Conservation (phyloP, 2,888 invertebrate species). For the Melanotus villosus region DNA sequence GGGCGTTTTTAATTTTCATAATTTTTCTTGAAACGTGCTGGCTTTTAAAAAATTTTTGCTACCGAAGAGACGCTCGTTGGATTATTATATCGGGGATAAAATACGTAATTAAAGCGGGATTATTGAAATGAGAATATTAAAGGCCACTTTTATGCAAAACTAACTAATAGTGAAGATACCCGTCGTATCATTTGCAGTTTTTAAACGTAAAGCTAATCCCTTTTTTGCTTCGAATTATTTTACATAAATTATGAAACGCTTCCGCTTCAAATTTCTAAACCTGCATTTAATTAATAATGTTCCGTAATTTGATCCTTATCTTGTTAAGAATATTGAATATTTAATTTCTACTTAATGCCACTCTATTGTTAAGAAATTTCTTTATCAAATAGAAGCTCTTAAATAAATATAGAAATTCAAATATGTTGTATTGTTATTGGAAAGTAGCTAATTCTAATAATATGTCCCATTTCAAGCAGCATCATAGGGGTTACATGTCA, state of each 20-base stretch:
- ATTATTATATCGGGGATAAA: neutral
- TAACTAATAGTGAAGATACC: neutral
- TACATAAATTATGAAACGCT: constrained; percentile 12
- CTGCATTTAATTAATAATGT: neutral
- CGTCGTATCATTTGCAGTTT: constrained; percentile 16
- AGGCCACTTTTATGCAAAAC: constrained; percentile 14
- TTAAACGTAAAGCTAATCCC: neutral
- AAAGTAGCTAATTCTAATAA: too few relatives aligned
- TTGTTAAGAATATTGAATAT: too few relatives aligned
- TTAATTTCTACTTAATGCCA: too few relatives aligned
- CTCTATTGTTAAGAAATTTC: too few relatives aligned
- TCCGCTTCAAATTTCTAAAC: neutral
- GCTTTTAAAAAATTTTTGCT: neutral
- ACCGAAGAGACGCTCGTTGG: neutral
- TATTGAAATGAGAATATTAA: constrained; percentile 23
- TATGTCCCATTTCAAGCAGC: too few relatives aligned
- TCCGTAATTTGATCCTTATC: neutral
- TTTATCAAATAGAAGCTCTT: too few relatives aligned
- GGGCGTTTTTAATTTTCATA: neutral
- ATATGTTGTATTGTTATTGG: too few relatives aligned
- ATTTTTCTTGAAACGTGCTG: neutral
- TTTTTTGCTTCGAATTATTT: constrained; percentile 12
- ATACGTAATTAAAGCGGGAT: constrained; percentile 1
- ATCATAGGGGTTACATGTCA: too few relatives aligned
- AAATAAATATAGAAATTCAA: too few relatives aligned